These are phyloP conservation scores for Diploscapter pachys DNA, from an alignment of 1,140 invertebrate species.

Conservation along the genomic window DNA sequence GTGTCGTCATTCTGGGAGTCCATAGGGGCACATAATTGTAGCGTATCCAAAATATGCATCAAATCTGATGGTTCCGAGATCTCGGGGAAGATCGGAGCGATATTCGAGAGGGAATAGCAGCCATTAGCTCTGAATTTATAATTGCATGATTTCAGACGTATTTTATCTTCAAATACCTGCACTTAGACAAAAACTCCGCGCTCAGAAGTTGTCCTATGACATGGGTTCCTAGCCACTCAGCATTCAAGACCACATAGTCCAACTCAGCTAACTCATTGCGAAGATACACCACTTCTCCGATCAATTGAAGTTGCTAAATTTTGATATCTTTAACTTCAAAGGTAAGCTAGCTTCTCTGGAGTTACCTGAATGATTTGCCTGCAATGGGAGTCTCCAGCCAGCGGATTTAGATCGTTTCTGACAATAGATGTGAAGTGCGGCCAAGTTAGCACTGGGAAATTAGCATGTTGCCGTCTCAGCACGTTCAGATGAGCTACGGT, in stretches of 20 bases:
- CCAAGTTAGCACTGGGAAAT: slow-evolving; percentile 71
- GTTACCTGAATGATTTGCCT: slow-evolving; percentile 69
- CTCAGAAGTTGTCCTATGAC: slow-evolving; percentile 73
- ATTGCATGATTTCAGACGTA: neutral
- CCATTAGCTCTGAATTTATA: slow-evolving; percentile 63
- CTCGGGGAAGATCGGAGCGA: slow-evolving; percentile 73
- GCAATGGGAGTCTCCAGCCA: slow-evolving; percentile 71
- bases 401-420: slow-evolving; percentile 69
- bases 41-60: slow-evolving; percentile 69
- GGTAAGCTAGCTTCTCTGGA: slow-evolving; percentile 64
- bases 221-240: slow-evolving; percentile 72
- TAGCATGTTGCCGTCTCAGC: slow-evolving; percentile 64
- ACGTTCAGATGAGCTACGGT: slow-evolving; percentile 65
- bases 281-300: slow-evolving; percentile 60
- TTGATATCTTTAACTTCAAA: slow-evolving; percentile 66
- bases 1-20: slow-evolving; percentile 73
- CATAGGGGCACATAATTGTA: slow-evolving; percentile 71
- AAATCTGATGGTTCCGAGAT: slow-evolving; percentile 71
- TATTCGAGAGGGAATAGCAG: slow-evolving; percentile 75
- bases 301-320: slow-evolving; percentile 12
- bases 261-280: slow-evolving; percentile 67
- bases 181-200: slow-evolving; percentile 68
- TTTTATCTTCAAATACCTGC: slow-evolving; percentile 61
- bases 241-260: slow-evolving; percentile 68
- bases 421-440: slow-evolving; percentile 68